Base-by-base conservation (phyloP, 1,140 invertebrate species). In the Drosophila lowei region DNA sequence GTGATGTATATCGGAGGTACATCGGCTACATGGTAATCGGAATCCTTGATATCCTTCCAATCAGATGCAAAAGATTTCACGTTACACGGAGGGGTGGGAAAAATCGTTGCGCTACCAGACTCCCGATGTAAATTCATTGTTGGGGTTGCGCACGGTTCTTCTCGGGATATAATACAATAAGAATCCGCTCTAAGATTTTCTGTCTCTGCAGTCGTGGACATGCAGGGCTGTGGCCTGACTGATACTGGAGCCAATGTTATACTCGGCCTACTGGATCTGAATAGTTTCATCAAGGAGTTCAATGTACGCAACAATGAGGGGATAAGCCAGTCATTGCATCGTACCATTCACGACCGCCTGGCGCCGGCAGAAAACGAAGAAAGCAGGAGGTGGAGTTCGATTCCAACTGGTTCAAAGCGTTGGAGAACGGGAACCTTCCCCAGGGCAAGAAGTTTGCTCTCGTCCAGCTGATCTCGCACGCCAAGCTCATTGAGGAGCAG, bases 61-160 rank as follows among this genome's bases (percentile, higher is more conserved):
- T 5, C 52, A 91, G 86, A 91, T 91, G 72, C 92, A 93, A 80
- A 92, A 93, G 77, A 92, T 93, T 23, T 91, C 92, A 38, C 88
- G 92, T 23, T 95, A 95, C 71, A 94, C 94, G 53, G 95, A 96
- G 72, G 94, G 94, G 95, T 97, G 96, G 96, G 93, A 95, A 55
- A 94, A 95, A 68, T 95, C 95, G 21, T 79, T 96, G 49, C 92
- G 95, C 2, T 96, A 96, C 75, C 92, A 94, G 5, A 92, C 94
- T 18, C 94, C 95, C 0, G 93, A 96, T 74, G 83, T 95, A 0
- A 94, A 95, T 15, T 90, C 92, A 0, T 95, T 96, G 93, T 91
- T 93, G 0, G 95, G 95, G 0, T 85, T 96, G 0, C 92, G 95
- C 38, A 92, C 94, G n/a, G 92, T 96, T 16, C 94, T 93, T 0